A percentile compares a stretch with the other conserved stretches of the same genome.
Evolutionary conservation across 2,888 invertebrate genomes (phyloP).

Genomic region (Pinctada fucata): DNA sequence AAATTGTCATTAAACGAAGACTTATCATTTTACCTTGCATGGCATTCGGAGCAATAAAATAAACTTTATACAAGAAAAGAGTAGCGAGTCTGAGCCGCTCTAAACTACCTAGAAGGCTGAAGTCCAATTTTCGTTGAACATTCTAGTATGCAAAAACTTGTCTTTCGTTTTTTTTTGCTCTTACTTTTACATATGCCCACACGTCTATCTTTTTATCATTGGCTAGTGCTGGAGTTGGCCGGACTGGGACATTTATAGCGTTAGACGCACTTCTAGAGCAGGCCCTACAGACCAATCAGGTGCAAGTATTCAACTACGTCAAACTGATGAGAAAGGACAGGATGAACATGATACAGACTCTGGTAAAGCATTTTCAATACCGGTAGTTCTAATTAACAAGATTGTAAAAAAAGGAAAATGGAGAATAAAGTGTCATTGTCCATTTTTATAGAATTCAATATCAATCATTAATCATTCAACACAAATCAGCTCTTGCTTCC

Average conservation of each 20-base stretch:
- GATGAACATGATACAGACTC: slow-evolving; percentile 28
- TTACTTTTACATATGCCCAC: too few species aligned
- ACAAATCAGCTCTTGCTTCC: too few species aligned
- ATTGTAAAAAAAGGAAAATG: not conserved
- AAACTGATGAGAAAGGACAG: slow-evolving; percentile 21
- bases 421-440: not conserved
- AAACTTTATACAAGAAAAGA: too few species aligned
- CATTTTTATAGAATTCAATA: too few species aligned
- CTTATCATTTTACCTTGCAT: not conserved
- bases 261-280: slow-evolving; percentile 20
- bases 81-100: too few species aligned
- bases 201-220: not conserved
- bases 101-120: too few species aligned
- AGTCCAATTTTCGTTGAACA: too few species aligned
- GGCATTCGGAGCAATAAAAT: too few species aligned
- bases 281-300: slow-evolving; percentile 15
- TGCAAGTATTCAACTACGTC: slow-evolving; percentile 16
- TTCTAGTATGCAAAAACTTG: too few species aligned
- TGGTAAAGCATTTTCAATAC: slow-evolving; percentile 1
- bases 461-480: too few species aligned
- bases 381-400: not conserved
- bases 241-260: slow-evolving; percentile 25
- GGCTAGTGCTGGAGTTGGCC: slow-evolving; percentile 11
- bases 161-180: too few species aligned
- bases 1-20: not conserved